A percentile compares a stretch with the other conserved stretches of the same genome.
phyloP scores from a whole-genome alignment of 2,113 vertebrate genomes.

The Colinus virginianus region DNA sequence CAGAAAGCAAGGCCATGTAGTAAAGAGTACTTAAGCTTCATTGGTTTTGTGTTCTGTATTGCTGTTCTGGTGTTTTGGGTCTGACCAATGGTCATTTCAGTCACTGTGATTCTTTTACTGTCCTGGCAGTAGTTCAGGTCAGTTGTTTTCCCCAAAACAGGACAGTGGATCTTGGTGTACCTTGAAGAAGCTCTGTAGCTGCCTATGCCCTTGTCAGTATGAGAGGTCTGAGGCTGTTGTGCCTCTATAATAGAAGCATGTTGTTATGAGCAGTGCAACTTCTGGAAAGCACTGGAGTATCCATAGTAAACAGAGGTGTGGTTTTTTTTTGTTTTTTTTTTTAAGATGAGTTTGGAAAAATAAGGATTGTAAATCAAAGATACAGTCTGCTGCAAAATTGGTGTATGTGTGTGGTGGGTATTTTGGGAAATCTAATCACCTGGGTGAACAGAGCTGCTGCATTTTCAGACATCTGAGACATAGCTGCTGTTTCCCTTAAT shows the following conservation, averaged over 20 bases:
- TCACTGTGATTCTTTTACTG: background rate
- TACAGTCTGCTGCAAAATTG: rapidly evolving
- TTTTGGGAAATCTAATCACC: background rate
- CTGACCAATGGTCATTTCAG: background rate
- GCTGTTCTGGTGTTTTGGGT: background rate
- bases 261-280: background rate
- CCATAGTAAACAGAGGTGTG: background rate
- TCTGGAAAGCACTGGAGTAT: background rate
- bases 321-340: background rate
- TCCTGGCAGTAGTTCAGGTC: background rate
- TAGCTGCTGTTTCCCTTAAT: background rate
- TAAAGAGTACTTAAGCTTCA: background rate
- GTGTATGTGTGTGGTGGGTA: rapidly evolving
- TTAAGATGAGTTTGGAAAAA: background rate
- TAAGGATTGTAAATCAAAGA: background rate
- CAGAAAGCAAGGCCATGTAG: background rate
- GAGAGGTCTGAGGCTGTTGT: background rate
- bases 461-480: background rate
- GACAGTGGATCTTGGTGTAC: background rate
- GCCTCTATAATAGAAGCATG: background rate
- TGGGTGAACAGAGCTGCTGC: background rate
- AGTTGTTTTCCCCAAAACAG: background rate
- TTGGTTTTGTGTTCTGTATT: background rate
- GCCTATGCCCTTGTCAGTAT: background rate
- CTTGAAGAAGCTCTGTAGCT: background rate